phyloP scores from a whole-genome alignment of 2,888 invertebrate genomes.

The Epiperipatus broadwayi region DNA sequence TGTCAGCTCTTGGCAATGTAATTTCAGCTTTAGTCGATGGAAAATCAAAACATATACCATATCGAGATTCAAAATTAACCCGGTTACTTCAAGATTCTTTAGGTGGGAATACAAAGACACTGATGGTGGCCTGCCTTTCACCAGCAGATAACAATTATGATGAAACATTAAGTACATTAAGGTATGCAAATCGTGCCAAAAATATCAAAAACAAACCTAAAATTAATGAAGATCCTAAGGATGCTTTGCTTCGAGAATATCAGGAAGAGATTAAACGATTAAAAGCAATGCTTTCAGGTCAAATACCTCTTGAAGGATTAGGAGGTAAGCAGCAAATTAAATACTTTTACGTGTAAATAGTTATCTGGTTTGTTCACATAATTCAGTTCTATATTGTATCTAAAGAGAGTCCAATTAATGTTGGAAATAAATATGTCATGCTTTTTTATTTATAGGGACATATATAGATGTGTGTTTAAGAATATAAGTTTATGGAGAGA shows the following conservation, averaged over 20 bases:
- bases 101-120: slow-evolving; percentile 67
- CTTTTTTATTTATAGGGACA: too few relatives aligned
- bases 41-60: slow-evolving; percentile 57
- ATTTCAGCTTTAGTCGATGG: slow-evolving; percentile 68
- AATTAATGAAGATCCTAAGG: slow-evolving; percentile 76
- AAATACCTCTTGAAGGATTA: background rate
- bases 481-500: too few relatives aligned
- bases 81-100: slow-evolving; percentile 55
- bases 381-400: too few relatives aligned
- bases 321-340: background rate
- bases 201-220: slow-evolving; percentile 65
- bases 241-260: slow-evolving; percentile 60
- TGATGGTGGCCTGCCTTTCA: slow-evolving; percentile 69
- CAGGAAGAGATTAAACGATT: slow-evolving; percentile 61
- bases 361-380: too few relatives aligned
- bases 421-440: too few relatives aligned
- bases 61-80: slow-evolving; percentile 66
- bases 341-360: background rate
- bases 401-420: too few relatives aligned
- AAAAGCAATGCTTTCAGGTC: slow-evolving; percentile 39
- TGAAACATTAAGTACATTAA: slow-evolving; percentile 57
- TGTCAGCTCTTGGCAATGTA: slow-evolving; percentile 70
- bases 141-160: slow-evolving; percentile 64
- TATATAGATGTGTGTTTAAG: too few relatives aligned
- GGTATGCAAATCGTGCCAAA: slow-evolving; percentile 66